Evolutionary conservation across 2,797 vertebrate genomes (phyloP).

Genomic region (Chloroceryle inda): DNA sequence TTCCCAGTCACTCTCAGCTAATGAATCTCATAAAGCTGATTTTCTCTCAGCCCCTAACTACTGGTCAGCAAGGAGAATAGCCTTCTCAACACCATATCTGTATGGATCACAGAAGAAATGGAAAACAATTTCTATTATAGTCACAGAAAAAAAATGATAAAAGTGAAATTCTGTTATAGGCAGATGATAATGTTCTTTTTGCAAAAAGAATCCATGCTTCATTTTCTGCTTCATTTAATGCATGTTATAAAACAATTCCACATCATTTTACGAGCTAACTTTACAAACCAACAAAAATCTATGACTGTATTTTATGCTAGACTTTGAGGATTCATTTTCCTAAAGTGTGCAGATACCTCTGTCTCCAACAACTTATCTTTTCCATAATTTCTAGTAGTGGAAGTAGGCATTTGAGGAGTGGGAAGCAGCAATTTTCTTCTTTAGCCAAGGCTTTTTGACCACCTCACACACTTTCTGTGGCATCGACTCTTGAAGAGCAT

Average conservation of each 20-base stretch:
- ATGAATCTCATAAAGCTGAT: background rate
- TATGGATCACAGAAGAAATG: background rate
- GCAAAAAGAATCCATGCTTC: background rate
- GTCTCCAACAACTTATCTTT: background rate
- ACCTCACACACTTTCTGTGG: background rate
- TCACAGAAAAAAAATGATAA: background rate
- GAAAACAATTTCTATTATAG: background rate
- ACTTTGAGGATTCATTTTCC: background rate
- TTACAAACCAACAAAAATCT: background rate
- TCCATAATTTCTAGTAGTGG: background rate
- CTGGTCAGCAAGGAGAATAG: background rate
- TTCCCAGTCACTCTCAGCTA: background rate
- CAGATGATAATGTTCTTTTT: background rate
- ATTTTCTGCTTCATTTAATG: conserved; percentile 9
- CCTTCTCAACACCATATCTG: background rate
- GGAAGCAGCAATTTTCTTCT: background rate
- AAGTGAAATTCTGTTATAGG: background rate
- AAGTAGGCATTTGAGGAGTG: background rate
- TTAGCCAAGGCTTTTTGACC: background rate
- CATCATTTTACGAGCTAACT: background rate
- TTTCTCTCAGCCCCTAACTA: background rate
- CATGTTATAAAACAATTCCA: background rate
- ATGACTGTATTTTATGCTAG: background rate
- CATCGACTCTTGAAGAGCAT: background rate
- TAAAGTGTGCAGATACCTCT: background rate